A percentile compares a stretch with the other conserved stretches of the same genome.
These are phyloP conservation scores for Solea senegalensis DNA, from an alignment of 2,113 vertebrate species.

Conservation along the genomic window DNA sequence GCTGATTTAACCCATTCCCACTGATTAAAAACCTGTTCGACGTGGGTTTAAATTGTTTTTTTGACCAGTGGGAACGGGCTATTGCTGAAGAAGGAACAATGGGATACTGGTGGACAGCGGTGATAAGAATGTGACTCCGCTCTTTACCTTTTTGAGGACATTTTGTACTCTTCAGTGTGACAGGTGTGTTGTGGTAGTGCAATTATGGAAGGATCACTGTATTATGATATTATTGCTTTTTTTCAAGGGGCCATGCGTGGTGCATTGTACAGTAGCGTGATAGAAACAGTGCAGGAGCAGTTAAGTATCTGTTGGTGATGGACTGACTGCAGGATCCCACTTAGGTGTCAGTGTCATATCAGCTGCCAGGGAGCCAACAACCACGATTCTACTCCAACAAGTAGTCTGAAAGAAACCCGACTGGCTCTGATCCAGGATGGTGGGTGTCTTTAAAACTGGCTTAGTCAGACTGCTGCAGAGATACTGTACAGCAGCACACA, in stretches of 20 bases:
- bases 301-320: conserved; percentile 44
- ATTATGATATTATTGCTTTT: not conserved
- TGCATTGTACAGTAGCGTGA: not conserved
- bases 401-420: conserved; percentile 66
- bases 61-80: too few species aligned
- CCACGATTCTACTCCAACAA: conserved; percentile 52
- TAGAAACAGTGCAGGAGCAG: conserved; percentile 25
- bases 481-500: conserved; percentile 58
- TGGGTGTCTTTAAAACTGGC: conserved; percentile 62
- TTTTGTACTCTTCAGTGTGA: too few species aligned
- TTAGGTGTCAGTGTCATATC: conserved; percentile 67
- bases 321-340: conserved; percentile 52
- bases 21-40: too few species aligned
- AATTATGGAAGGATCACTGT: not conserved
- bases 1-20: too few species aligned
- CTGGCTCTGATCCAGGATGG: conserved; percentile 59
- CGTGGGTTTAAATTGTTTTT: too few species aligned
- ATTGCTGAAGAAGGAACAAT: too few species aligned
- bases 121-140: too few species aligned
- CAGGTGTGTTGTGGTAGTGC: too few species aligned
- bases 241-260: not conserved
- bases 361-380: conserved; percentile 62
- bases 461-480: conserved; percentile 65
- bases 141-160: too few species aligned
- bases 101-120: too few species aligned